Percentiles rank a stretch among this genome's conserved stretches.
Conservation (phyloP, 2,888 invertebrate genomes). For the Caenorhabditis zanzibari region DNA sequence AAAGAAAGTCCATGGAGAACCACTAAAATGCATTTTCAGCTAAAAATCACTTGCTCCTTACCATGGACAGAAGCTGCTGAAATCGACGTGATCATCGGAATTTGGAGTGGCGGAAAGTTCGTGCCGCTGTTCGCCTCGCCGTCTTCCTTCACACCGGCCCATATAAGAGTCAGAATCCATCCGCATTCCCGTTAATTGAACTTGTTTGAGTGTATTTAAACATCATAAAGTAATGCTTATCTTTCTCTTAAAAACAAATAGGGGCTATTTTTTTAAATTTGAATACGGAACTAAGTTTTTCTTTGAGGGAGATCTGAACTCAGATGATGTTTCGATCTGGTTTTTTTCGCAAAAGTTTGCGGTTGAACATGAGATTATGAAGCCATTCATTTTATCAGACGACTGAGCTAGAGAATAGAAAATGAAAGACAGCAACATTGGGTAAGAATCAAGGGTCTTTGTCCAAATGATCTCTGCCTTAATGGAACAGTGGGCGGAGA, state of each 20-base stretch:
- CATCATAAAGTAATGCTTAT: too few relatives aligned
- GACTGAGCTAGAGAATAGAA: background rate
- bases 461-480: too few relatives aligned
- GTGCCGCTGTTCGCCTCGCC: slow-evolving; percentile 61
- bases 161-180: slow-evolving; percentile 62
- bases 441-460: too few relatives aligned
- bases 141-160: slow-evolving; percentile 44
- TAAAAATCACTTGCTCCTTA: slow-evolving; percentile 41
- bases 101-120: slow-evolving; percentile 23
- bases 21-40: slow-evolving; percentile 21
- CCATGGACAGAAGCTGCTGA: slow-evolving; percentile 63
- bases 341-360: background rate
- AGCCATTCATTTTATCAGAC: background rate
- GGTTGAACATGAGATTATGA: too few relatives aligned
- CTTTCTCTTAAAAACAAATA: too few relatives aligned
- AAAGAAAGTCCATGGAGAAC: background rate
- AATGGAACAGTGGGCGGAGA: too few relatives aligned
- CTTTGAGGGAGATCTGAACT: too few relatives aligned
- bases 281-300: too few relatives aligned
- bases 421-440: background rate
- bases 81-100: slow-evolving; percentile 50
- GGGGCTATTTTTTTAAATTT: too few relatives aligned
- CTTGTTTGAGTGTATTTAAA: too few relatives aligned
- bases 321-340: background rate
- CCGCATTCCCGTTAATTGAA: slow-evolving; percentile 53